Conservation (phyloP, 2,888 invertebrate genomes). For the Cabera pusaria region DNA sequence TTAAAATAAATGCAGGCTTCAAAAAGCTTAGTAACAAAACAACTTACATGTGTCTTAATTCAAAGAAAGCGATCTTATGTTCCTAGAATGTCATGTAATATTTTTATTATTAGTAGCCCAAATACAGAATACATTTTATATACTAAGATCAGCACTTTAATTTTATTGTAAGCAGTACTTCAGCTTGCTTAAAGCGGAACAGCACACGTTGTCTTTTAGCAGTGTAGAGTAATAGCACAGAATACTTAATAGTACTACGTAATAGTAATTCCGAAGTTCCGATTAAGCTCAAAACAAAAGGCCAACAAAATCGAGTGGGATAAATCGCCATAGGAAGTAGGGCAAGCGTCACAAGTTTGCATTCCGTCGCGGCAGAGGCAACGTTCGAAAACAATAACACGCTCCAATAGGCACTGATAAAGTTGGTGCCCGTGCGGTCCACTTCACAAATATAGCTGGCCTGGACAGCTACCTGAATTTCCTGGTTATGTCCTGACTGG, state of each 20-base stretch:
- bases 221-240: no score
- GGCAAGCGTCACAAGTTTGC: slow-evolving; percentile 45
- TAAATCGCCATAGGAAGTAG: slow-evolving; percentile 45
- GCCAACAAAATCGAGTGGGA: slow-evolving; percentile 31
- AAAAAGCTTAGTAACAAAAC: no score
- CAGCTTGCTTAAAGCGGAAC: neutral
- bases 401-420: slow-evolving; percentile 68
- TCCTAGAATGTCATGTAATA: no score
- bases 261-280: slow-evolving; percentile 1
- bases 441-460: slow-evolving; percentile 56
- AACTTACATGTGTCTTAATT: no score
- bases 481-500: slow-evolving; percentile 25
- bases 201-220: slow-evolving; percentile 1
- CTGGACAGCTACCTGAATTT: slow-evolving; percentile 37
- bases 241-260: no score
- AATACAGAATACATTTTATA: no score
- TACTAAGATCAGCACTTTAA: no score
- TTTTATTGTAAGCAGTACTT: no score
- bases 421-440: slow-evolving; percentile 56
- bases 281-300: slow-evolving; percentile 2
- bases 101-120: no score
- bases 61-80: no score
- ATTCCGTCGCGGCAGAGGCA: slow-evolving; percentile 45
- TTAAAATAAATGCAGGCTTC: no score
- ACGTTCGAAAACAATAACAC: slow-evolving; percentile 71